Base-by-base conservation (phyloP, 2,797 vertebrate species). In the Leptoclinus maculatus region DNA sequence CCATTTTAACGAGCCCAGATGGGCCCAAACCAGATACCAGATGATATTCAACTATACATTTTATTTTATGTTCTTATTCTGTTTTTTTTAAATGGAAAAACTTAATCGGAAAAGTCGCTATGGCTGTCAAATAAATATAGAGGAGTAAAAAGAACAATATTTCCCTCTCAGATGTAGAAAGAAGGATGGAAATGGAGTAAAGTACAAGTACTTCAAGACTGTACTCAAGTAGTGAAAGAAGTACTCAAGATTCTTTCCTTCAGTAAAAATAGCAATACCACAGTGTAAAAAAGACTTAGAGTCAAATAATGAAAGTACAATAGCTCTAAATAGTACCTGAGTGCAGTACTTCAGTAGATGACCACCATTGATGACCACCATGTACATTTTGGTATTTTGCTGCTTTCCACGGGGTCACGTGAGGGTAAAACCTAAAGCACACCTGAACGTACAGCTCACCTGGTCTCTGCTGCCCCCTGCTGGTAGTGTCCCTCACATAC, bases 391-490 rank as follows among this genome's bases (percentile, higher is more conserved):
- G 47, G 19, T n/a, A 39, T 39, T 5, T 12, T 49, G 45, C 11
- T 51, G 6, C 34, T n/a, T 38, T 54, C 2, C 4, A 25, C 56
- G 14, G 56, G 53, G 41, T 60, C 58, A 62, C 53, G 16, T 64
- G 81, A 70, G 36, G 64, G 17, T 16, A 51, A 49, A 29, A 63
- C 32, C 19, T 21, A 43, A 36, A 21, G 57, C 21, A 6, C 65
- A 58, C 56, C 45, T 49, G 62, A 23, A 2, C 17, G 7, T 1
- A 2, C 3, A 21, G 16, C 12, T 74, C 34, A 21, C 4, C 32
- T 58, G 23, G 43, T 62, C 72, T 92, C 58, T 94, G 86, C 85
- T 79, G 72, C 83, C 87, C 80, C 79, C 93, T 93, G 69, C 79
- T 84, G 92, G 84, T 74, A 0, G 0, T 10, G 1, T 5, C 1